A percentile compares a stretch with the other conserved stretches of the same genome.
phyloP scores from a whole-genome alignment of 2,113 vertebrate species.

The Calidris pygmaea region DNA sequence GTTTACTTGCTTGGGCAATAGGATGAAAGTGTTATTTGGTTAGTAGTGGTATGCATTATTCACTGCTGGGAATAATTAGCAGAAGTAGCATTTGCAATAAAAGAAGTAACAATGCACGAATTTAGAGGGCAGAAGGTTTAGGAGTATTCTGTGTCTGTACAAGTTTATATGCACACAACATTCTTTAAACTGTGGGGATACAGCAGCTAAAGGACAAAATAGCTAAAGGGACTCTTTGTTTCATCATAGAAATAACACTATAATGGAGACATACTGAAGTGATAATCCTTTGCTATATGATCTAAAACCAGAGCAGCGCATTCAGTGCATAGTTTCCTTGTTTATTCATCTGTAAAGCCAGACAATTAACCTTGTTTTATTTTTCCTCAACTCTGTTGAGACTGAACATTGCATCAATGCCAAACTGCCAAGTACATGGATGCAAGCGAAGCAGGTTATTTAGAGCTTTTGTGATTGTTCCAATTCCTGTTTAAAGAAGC shows the following conservation, averaged over 20 bases:
- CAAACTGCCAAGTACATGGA: background rate
- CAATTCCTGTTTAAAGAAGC: slow-evolving; percentile 6
- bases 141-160: background rate
- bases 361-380: background rate
- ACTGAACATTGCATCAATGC: background rate
- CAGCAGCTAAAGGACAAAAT: background rate
- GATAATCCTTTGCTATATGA: background rate
- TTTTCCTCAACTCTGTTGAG: background rate
- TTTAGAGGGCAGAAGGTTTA: background rate
- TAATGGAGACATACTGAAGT: background rate
- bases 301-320: background rate
- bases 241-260: background rate
- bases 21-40: background rate
- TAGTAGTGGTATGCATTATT: background rate
- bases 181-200: background rate
- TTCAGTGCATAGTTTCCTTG: background rate
- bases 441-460: background rate
- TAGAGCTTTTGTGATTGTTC: background rate
- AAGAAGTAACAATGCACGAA: background rate
- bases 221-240: background rate
- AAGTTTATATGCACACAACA: rapidly evolving
- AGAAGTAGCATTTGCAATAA: background rate
- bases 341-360: background rate
- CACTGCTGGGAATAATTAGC: background rate
- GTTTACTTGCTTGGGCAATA: background rate